phyloP scores from a whole-genome alignment of 2,113 vertebrate genomes.

The Bostrychus sinensis region DNA sequence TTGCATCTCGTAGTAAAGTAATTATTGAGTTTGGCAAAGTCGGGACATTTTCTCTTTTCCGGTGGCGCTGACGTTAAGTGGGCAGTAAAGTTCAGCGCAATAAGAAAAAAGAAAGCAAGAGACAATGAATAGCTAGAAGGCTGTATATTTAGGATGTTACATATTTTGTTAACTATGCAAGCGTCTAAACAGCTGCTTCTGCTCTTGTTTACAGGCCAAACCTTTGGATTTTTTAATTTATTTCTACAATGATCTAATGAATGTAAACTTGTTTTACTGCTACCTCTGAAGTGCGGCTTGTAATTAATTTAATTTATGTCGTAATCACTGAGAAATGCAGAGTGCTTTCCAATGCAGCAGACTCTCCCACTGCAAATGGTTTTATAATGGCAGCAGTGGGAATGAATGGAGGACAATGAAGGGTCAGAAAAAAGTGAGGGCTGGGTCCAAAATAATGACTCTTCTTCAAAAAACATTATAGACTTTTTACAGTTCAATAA shows the following conservation, averaged over 20 bases:
- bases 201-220: slow-evolving; percentile 31
- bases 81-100: slow-evolving; percentile 10
- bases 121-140: slow-evolving; percentile 35
- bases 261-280: slow-evolving; percentile 32
- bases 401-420: slow-evolving; percentile 1
- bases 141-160: slow-evolving; percentile 44
- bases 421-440: not conserved
- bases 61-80: slow-evolving; percentile 17
- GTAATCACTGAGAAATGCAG: slow-evolving; percentile 35
- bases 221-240: slow-evolving; percentile 27
- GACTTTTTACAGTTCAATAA: too few relatives aligned
- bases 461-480: too few relatives aligned
- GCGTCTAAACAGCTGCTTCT: slow-evolving; percentile 63
- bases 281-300: slow-evolving; percentile 30
- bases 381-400: slow-evolving; percentile 13
- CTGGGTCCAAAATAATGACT: not conserved
- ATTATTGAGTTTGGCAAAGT: slow-evolving; percentile 9
- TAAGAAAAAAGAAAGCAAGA: slow-evolving; percentile 14
- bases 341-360: not conserved
- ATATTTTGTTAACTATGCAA: slow-evolving; percentile 52
- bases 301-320: slow-evolving; percentile 37
- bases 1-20: slow-evolving; percentile 13
- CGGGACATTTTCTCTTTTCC: not conserved
- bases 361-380: slow-evolving; percentile 9
- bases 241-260: slow-evolving; percentile 15